Conservation (phyloP, 2,888 invertebrate species). For the Neoscelio sp. region DNA sequence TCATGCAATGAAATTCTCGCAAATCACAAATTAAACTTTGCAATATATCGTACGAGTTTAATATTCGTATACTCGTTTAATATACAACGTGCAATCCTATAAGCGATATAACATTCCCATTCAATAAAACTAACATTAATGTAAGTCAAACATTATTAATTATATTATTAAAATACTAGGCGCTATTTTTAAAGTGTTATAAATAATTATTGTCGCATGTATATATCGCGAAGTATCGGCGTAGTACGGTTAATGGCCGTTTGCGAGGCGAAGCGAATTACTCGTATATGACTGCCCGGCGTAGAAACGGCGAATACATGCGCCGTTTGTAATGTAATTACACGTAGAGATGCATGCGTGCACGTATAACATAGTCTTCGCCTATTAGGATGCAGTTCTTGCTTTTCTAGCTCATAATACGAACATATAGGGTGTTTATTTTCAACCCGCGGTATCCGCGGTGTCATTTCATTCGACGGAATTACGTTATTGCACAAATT, state of each 20-base stretch:
- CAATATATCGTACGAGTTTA: neutral
- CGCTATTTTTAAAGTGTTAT: constrained; percentile 37
- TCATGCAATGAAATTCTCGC: neutral
- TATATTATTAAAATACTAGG: constrained; percentile 28
- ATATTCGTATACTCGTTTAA: neutral
- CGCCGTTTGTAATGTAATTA: constrained; percentile 54
- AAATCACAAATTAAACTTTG: neutral
- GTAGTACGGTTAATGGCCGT: constrained; percentile 57
- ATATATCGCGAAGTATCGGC: constrained; percentile 21
- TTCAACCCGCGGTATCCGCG: constrained; percentile 19
- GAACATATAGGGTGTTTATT: constrained; percentile 29
- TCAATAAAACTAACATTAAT: constrained; percentile 5
- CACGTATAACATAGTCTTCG: constrained; percentile 47
- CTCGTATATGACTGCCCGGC: constrained; percentile 39
- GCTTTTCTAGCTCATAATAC: constrained; percentile 34
- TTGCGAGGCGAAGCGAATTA: constrained; percentile 56
- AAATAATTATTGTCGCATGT: constrained; percentile 50
- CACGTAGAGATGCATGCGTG: constrained; percentile 45
- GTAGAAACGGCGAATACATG: constrained; percentile 25
- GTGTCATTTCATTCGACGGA: constrained; percentile 17
- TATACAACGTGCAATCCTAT: neutral
- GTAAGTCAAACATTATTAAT: constrained; percentile 21
- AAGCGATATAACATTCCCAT: constrained; percentile 3
- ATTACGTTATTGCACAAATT: neutral
- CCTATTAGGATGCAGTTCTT: constrained; percentile 42